phyloP scores from a whole-genome alignment of 1,140 invertebrate species.

The Nomia melanderi region DNA sequence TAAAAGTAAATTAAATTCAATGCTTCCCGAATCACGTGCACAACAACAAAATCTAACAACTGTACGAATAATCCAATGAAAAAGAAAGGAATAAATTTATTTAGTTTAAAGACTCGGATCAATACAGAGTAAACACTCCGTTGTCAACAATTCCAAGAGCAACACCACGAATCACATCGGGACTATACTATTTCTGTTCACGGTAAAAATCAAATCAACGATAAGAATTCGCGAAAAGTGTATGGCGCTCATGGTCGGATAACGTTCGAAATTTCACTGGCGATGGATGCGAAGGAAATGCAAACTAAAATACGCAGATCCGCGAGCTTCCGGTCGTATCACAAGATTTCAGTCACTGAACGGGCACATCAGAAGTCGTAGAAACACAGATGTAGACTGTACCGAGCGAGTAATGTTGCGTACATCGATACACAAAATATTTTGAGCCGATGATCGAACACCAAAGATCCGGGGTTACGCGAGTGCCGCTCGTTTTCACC shows the following conservation, averaged over 20 bases:
- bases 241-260: too few species aligned
- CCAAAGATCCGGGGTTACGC: background rate
- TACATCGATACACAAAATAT: slow-evolving; percentile 9
- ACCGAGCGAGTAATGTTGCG: background rate
- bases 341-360: slow-evolving; percentile 10
- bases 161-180: background rate
- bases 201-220: background rate
- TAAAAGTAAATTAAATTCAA: background rate
- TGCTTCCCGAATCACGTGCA: background rate
- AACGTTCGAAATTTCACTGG: slow-evolving; percentile 9
- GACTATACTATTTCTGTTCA: background rate
- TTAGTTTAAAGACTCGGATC: background rate
- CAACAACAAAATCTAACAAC: too few species aligned
- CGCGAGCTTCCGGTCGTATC: too few species aligned
- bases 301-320: background rate
- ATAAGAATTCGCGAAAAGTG: background rate
- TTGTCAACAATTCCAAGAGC: background rate
- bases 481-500: slow-evolving; percentile 1
- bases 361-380: background rate
- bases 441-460: slow-evolving; percentile 7
- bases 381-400: background rate
- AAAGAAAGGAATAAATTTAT: too few species aligned
- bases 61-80: too few species aligned
- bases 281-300: background rate
- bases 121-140: background rate